Conservation (phyloP, 92 coral and sea anemone genomes). For the Heliopora coerulea region DNA sequence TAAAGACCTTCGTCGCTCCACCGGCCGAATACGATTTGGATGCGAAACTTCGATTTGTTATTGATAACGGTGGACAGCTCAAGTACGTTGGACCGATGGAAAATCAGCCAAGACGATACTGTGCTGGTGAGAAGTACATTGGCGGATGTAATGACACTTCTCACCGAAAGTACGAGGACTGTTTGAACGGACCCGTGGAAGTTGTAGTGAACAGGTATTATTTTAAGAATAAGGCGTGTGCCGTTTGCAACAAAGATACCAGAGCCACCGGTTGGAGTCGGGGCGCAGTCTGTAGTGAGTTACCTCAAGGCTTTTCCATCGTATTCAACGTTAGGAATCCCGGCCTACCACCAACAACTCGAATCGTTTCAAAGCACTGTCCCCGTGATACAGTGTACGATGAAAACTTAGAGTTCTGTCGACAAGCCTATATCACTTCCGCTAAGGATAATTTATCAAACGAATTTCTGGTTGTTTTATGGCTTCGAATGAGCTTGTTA, state of each 20-base stretch:
- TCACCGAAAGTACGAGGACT: background rate
- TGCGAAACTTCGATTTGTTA: background rate
- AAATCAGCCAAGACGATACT: background rate
- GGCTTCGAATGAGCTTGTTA: background rate
- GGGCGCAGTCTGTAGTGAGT: background rate
- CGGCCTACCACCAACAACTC: background rate
- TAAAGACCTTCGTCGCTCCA: background rate
- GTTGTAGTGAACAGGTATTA: background rate
- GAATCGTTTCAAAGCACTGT: background rate
- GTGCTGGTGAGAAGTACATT: background rate
- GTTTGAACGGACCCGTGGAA: conserved; percentile 11
- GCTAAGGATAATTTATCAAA: background rate
- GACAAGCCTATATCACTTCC: background rate
- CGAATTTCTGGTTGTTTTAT: background rate
- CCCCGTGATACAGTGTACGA: background rate
- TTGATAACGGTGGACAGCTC: background rate
- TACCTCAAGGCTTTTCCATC: background rate
- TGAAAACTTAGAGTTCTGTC: background rate
- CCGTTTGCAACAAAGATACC: background rate
- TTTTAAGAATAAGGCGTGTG: conserved; percentile 26
- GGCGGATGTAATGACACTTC: background rate
- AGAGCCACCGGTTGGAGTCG: background rate
- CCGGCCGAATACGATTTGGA: background rate
- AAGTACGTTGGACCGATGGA: background rate
- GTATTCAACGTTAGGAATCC: background rate